Conservation (phyloP, 2,888 invertebrate species). For the Tupiocoris notatus region DNA sequence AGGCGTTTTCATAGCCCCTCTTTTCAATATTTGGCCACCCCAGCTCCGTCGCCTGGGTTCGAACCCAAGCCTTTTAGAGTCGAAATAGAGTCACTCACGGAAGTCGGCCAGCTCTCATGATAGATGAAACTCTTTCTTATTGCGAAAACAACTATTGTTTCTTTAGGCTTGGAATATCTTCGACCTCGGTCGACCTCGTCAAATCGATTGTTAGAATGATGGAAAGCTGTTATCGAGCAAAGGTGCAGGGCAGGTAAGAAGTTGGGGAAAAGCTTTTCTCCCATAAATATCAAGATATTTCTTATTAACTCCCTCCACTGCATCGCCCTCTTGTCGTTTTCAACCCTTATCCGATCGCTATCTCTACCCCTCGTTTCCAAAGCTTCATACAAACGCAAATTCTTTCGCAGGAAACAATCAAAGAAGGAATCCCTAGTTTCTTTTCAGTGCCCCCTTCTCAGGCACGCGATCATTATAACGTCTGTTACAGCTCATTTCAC, state of each 20-base stretch:
- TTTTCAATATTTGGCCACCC: too few species aligned
- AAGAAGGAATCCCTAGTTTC: constrained; percentile 9
- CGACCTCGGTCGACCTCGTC: constrained; percentile 12
- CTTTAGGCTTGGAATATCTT: not conserved
- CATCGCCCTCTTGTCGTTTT: too few species aligned
- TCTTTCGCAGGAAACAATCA: constrained; percentile 36
- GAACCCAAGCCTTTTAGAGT: too few species aligned
- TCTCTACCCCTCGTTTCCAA: constrained; percentile 23
- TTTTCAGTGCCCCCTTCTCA: constrained; percentile 1
- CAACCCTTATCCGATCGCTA: constrained; percentile 22
- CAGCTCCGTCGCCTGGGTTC: too few species aligned
- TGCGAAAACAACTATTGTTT: not conserved
- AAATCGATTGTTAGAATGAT: constrained; percentile 13
- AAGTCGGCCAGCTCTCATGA: too few species aligned
- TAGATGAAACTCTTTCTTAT: too few species aligned
- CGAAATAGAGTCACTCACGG: too few species aligned
- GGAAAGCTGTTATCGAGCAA: not conserved
- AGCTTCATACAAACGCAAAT: constrained; percentile 37
- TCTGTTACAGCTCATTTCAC: constrained; percentile 42
- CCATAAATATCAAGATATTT: constrained; percentile 40
- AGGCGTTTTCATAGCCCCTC: too few species aligned
- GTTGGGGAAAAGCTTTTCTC: not conserved
- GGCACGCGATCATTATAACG: constrained; percentile 39
- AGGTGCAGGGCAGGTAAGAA: not conserved
- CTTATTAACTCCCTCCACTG: constrained; percentile 20